Evolutionary conservation across 2,888 invertebrate genomes (phyloP), one percentile per base, ranked within the genome.

Genomic region (Priocnemis perturbator): DNA sequence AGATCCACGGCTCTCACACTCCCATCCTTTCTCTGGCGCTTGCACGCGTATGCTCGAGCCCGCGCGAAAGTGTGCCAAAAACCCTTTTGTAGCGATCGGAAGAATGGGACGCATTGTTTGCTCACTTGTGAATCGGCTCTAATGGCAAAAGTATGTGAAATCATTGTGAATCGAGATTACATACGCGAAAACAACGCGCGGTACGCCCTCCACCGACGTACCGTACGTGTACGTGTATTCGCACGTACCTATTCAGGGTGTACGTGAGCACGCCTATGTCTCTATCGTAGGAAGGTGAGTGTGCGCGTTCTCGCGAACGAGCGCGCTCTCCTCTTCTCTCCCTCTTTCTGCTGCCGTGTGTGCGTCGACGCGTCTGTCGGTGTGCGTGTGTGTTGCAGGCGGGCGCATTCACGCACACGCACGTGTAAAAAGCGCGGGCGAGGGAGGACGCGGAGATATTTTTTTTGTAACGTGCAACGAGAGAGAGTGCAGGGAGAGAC

Each of bases 121-220:
- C 83, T 85, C 85, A 84, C 85, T 85, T 83, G 85, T 85, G 85
- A 87, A 87, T 85, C 84, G 82, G 81, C 74, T 83, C 86, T 87
- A 87, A 87, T 87, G 85, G 87, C 83, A 86, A 87, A 87, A 87
- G 87, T 88, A 87, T 88, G 87, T 86, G 87, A 86, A 86, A 87
- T 86, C 83, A 86, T 88, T 82, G 87, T 84, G 86, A 87, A 85
- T 83, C 81, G 85, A 87, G 87, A 88, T 87, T 87, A 87, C 88
- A 85, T 83, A 85, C 81, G 85, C 82, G 86, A 85, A 86, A 86
- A 87, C 84, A 85, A 85, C 79, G 81, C 76, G 74, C 45, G 47
- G 47, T 20, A 53, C 37, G 61, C 52, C 52, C 61, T 53, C 60
- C 23, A 60, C 60, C 44, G 52, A 52, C 52, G 44, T 11, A 37